A percentile compares a stretch with the other conserved stretches of the same genome.
Conservation (phyloP, 2,888 invertebrate species). For the Drosophila ustulata region DNA sequence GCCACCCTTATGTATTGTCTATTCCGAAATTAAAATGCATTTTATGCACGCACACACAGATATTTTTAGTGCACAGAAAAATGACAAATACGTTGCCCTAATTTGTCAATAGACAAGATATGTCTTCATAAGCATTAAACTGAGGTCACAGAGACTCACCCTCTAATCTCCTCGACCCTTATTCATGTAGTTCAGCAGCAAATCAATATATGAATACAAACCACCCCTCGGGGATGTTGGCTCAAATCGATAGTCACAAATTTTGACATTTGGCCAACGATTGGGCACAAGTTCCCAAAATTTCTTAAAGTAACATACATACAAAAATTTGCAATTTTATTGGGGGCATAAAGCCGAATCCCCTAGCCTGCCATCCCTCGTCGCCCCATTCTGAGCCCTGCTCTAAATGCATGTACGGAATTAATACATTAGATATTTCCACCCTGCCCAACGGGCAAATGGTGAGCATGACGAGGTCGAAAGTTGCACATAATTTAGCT, state of each 20-base stretch:
- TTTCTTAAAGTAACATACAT: slow-evolving; percentile 49
- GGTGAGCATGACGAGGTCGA: slow-evolving; percentile 68
- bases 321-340: slow-evolving; percentile 78
- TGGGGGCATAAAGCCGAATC: slow-evolving; percentile 24
- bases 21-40: slow-evolving; percentile 69
- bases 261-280: slow-evolving; percentile 78
- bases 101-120: slow-evolving; percentile 49
- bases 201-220: slow-evolving; percentile 50
- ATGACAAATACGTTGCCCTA: slow-evolving; percentile 44
- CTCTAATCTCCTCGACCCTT: slow-evolving; percentile 1
- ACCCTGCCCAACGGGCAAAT: slow-evolving; percentile 38
- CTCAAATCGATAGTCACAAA: slow-evolving; percentile 75
- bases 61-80: slow-evolving; percentile 4
- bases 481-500: slow-evolving; percentile 72
- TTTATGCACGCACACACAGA: slow-evolving; percentile 58
- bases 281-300: slow-evolving; percentile 40
- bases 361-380: neutral
- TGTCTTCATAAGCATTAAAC: slow-evolving; percentile 60
- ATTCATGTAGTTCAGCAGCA: slow-evolving; percentile 10
- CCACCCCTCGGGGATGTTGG: slow-evolving; percentile 24
- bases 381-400: slow-evolving; percentile 3
- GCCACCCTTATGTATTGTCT: slow-evolving; percentile 36
- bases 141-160: slow-evolving; percentile 30
- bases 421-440: slow-evolving; percentile 75
- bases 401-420: slow-evolving; percentile 49